Evolutionary conservation across 2,113 vertebrate species (phyloP).

Genomic region (Campylorhamphus procurvoides): DNA sequence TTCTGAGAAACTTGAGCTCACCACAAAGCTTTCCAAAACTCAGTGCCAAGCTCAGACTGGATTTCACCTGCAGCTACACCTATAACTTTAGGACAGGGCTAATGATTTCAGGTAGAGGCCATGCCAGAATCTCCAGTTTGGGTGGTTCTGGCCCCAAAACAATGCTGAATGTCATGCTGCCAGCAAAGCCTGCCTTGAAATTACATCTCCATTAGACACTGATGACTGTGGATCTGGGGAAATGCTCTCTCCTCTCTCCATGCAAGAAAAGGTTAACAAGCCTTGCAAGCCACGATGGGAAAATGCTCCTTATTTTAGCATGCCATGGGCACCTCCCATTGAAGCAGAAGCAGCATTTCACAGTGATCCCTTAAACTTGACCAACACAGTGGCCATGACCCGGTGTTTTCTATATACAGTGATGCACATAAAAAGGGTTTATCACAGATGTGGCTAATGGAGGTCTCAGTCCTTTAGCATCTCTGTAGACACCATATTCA

Average conservation of each 20-base stretch:
- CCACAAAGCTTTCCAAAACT: neutral
- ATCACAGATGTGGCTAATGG: neutral
- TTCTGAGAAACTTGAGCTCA: conserved; percentile 2
- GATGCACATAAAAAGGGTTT: neutral
- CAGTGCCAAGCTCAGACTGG: neutral
- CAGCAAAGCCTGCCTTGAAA: neutral
- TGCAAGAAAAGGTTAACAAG: neutral
- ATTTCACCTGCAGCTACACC: neutral
- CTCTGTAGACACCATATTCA: neutral
- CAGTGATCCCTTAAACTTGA: neutral
- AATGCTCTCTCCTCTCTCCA: neutral
- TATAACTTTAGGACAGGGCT: neutral
- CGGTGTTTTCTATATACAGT: neutral
- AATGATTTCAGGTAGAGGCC: neutral
- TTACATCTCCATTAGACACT: neutral
- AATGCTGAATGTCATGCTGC: neutral
- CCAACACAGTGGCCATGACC: neutral
- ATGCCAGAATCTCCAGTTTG: neutral
- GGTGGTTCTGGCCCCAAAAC: neutral
- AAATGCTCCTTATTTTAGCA: neutral
- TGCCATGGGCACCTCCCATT: neutral
- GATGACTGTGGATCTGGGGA: neutral
- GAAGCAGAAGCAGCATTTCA: neutral
- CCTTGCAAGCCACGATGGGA: neutral
- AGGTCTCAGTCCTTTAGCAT: neutral